phyloP scores from a whole-genome alignment of 2,113 vertebrate species.

The Chloropsis hardwickii region DNA sequence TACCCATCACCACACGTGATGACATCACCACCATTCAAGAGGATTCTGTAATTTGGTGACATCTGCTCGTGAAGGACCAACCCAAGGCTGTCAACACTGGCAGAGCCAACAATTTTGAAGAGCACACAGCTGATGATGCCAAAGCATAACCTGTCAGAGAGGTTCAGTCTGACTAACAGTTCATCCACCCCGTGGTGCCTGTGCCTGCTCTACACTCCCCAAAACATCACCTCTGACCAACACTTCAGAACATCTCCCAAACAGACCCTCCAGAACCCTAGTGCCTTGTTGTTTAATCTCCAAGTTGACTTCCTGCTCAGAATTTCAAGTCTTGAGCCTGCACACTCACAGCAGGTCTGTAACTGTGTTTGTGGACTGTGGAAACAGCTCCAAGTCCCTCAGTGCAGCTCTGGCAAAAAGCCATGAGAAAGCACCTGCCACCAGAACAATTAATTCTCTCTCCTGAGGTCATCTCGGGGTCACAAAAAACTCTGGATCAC shows the following conservation, averaged over 20 bases:
- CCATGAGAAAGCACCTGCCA: neutral
- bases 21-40: neutral
- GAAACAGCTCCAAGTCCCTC: neutral
- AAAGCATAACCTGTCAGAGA: neutral
- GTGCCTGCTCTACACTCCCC: neutral
- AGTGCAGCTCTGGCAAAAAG: neutral
- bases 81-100: neutral
- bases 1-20: fast-evolving
- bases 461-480: neutral
- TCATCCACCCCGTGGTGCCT: neutral
- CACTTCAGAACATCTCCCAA: fast-evolving
- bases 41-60: neutral
- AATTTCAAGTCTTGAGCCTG: neutral
- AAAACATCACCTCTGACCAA: neutral
- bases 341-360: neutral
- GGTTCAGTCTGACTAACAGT: neutral
- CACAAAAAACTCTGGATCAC: neutral
- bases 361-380: too few relatives aligned
- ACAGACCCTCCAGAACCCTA: neutral
- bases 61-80: neutral
- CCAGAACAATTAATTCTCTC: neutral
- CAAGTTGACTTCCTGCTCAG: neutral
- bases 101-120: neutral
- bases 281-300: neutral
- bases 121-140: neutral